phyloP scores from a whole-genome alignment of 2,888 invertebrate genomes.

The Phrixothrix hirtus region DNA sequence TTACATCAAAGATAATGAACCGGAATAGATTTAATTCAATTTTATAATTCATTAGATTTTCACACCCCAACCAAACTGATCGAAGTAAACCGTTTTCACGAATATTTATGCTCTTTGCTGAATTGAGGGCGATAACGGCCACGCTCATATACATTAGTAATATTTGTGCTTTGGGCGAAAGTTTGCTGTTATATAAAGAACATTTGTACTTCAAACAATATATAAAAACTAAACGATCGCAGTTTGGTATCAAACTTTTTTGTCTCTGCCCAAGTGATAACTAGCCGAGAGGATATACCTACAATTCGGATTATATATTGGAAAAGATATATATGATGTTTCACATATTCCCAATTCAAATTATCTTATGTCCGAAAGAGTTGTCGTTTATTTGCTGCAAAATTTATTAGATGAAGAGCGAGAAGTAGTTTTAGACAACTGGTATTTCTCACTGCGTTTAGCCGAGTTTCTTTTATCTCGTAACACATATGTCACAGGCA shows the following conservation, averaged over 20 bases:
- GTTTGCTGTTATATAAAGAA: slow-evolving; percentile 5
- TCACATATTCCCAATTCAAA: background rate
- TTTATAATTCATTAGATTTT: too few species aligned
- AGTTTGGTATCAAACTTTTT: slow-evolving; percentile 4
- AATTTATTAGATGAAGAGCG: background rate
- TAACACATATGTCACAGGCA: slow-evolving; percentile 1
- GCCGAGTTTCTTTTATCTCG: background rate
- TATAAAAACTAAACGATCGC: slow-evolving; percentile 2
- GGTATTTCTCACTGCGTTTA: background rate
- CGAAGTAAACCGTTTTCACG: too few species aligned
- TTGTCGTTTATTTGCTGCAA: background rate
- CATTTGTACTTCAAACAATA: background rate
- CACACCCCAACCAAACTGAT: too few species aligned
- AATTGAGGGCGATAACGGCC: too few species aligned
- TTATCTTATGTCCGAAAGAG: slow-evolving; percentile 1
- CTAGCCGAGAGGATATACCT: background rate
- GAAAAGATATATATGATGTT: slow-evolving; percentile 5
- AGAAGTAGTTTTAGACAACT: too few species aligned
- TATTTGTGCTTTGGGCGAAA: too few species aligned
- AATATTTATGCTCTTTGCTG: too few species aligned
- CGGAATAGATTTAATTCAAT: too few species aligned
- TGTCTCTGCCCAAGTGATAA: slow-evolving; percentile 1
- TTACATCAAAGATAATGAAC: too few species aligned
- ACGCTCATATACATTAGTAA: too few species aligned
- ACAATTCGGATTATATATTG: slow-evolving; percentile 1